A percentile compares a stretch with the other conserved stretches of the same genome.
Evolutionary conservation across 2,797 vertebrate genomes (phyloP).

Genomic region (Thripadectes ignobilis): DNA sequence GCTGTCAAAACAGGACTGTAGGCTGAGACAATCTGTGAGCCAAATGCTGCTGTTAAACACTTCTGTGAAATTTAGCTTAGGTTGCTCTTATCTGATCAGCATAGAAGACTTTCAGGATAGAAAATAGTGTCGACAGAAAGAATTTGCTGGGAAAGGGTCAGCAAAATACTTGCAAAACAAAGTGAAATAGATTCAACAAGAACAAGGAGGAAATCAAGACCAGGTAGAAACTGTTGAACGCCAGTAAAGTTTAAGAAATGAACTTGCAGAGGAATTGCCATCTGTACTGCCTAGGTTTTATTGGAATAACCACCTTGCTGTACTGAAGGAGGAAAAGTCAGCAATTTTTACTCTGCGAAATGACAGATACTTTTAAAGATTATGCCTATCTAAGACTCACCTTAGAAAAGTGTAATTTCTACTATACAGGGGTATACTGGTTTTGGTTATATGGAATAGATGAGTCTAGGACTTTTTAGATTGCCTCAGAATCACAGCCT

Average conservation of each 20-base stretch:
- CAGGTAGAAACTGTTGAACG: neutral
- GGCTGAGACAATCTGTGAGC: neutral
- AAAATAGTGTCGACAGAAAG: neutral
- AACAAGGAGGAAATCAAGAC: neutral
- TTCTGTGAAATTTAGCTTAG: neutral
- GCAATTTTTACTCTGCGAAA: neutral
- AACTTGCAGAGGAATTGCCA: neutral
- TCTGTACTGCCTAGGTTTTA: neutral
- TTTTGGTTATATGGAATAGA: neutral
- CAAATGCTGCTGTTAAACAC: neutral
- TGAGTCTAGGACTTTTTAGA: neutral
- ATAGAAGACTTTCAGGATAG: neutral
- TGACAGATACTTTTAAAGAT: neutral
- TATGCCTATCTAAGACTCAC: neutral
- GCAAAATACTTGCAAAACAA: neutral
- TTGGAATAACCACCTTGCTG: neutral
- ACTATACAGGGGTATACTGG: neutral
- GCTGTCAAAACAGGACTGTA: neutral
- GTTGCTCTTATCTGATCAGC: neutral
- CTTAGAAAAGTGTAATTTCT: neutral
- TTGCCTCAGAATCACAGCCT: neutral
- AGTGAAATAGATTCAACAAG: neutral
- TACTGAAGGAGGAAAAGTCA: neutral
- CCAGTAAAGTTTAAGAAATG: neutral
- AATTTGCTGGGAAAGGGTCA: neutral